These are phyloP conservation scores for Athrips mouffetella DNA, from an alignment of 2,888 invertebrate genomes.

Conservation along the genomic window DNA sequence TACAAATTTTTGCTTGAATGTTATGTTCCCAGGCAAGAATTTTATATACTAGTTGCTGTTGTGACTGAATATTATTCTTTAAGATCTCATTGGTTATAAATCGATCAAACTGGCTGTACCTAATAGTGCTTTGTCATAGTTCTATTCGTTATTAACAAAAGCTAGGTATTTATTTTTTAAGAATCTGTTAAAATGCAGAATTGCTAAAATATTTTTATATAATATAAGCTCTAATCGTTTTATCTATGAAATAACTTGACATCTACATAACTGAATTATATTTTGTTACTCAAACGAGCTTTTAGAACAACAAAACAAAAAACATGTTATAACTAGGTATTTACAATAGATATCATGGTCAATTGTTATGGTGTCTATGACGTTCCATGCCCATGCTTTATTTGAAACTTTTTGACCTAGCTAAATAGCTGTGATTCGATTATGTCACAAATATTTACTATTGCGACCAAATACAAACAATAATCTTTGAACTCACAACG, in stretches of 20 bases:
- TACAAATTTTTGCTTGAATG: conserved; percentile 15
- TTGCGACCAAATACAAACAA: conserved; percentile 19
- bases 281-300: not conserved
- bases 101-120: conserved; percentile 10
- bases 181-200: conserved; percentile 29
- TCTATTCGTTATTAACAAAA: no score
- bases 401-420: not conserved
- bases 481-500: conserved; percentile 3
- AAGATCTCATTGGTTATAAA: conserved; percentile 8
- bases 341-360: conserved; percentile 29
- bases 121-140: not conserved
- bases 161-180: conserved; percentile 37
- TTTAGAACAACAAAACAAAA: not conserved
- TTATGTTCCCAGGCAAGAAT: conserved; percentile 3
- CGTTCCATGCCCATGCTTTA: not conserved
- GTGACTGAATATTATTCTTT: conserved; percentile 6
- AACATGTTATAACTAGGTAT: not conserved
- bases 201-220: conserved; percentile 27
- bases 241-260: conserved; percentile 13
- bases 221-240: conserved; percentile 24
- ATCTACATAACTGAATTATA: not conserved
- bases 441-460: not conserved
- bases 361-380: conserved; percentile 40
- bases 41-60: not conserved
- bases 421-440: conserved; percentile 1